These are phyloP conservation scores for Holothuria leucospilota DNA, from an alignment of 53 echinoderm and acorn worm species.

Conservation along the genomic window DNA sequence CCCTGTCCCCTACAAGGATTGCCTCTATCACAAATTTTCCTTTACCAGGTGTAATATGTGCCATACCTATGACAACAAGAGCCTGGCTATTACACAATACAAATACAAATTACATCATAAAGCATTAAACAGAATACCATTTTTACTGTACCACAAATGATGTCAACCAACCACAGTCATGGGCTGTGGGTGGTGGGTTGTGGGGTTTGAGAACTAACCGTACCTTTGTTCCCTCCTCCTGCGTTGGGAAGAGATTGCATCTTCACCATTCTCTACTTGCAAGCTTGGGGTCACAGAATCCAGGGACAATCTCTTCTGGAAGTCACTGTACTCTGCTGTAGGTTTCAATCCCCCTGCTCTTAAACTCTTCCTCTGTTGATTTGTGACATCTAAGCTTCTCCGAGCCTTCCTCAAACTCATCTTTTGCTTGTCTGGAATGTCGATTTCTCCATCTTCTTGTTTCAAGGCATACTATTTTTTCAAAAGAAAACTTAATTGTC, in stretches of 20 bases:
- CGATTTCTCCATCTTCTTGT: conserved; percentile 95
- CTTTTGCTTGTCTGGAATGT: conserved; percentile 87
- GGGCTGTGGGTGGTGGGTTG: no score
- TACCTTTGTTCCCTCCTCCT: conserved; percentile 74
- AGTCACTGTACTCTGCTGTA: conserved; percentile 50
- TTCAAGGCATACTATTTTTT: conserved; percentile 79
- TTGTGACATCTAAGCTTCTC: conserved; percentile 75
- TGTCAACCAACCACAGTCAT: no score
- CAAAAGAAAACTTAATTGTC: no score
- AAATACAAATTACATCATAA: no score
- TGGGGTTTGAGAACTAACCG: no score
- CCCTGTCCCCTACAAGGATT: no score
- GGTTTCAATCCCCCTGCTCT: conserved; percentile 62
- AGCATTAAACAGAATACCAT: no score
- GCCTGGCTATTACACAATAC: no score
- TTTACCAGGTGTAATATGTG: no score
- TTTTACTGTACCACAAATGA: no score
- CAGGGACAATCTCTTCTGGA: conserved; percentile 66
- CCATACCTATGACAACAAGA: no score
- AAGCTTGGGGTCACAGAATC: conserved; percentile 18
- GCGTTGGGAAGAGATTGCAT: conserved; percentile 51
- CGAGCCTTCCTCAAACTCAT: conserved; percentile 85
- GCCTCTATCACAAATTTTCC: no score
- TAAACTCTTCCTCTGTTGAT: conserved; percentile 76
- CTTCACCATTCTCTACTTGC: conserved; percentile 34